Evolutionary conservation across 2,113 vertebrate species (phyloP), one percentile per base, ranked within the genome.

Genomic region (Passer montanus): DNA sequence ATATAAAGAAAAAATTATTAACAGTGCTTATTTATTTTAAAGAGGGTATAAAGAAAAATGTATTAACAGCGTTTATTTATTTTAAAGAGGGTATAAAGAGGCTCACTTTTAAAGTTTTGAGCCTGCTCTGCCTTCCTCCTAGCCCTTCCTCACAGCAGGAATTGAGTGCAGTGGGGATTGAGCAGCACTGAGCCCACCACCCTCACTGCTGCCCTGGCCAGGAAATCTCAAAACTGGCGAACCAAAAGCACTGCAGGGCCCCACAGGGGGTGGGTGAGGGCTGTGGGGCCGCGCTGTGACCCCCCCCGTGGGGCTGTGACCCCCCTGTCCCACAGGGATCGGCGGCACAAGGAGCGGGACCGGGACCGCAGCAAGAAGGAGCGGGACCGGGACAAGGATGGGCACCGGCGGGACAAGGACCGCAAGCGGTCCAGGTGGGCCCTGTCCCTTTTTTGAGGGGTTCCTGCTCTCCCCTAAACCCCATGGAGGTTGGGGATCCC

Each of bases 391-490:
- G 99, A 99, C 24, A 98, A 98, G 90, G 98, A 98, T 91, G 93
- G 98, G 5, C 98, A 99, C 95, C 97, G 99, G 9, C 97, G 99
- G 16, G 98, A 99, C 93, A 99, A 99, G 96, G 99, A 99, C 56
- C 97, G 98, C 43, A 99, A 98, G 80, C 97, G 98, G 47, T 99
- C 99, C 27, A 99, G 99, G 99, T 99, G 92, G 81, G 72, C 3
- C 4, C 17, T 5, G 2, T 1, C 0, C 8, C 6, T 11, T 46
- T 15, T n/a, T 0, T 6, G 72, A 8, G 24, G 9, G 49, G 33
- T 30, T 15, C 3, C 14, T 24, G 8, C 19, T 13, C 3, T 31
- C 47, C 17, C 30, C 24, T 31, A 9, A 77, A 27, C 2, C 27
- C 21, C 26, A 10, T 27, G 41, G 47, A 33, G 21, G 11, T 8